A percentile compares a stretch with the other conserved stretches of the same genome.
phyloP scores from a whole-genome alignment of 1,140 invertebrate genomes.

The Anagrus nilaparvatae region DNA sequence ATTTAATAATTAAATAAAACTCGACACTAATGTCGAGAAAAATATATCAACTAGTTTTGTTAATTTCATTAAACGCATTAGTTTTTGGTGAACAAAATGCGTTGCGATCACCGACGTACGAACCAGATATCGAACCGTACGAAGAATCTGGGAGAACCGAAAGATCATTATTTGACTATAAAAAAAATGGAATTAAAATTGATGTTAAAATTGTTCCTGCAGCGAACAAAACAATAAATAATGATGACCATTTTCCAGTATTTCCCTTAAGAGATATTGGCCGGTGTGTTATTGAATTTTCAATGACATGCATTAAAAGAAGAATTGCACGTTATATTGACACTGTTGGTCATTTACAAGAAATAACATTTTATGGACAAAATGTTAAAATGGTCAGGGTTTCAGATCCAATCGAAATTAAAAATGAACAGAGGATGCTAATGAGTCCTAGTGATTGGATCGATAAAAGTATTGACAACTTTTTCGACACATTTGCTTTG shows the following conservation, averaged over 20 bases:
- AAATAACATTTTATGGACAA: conserved; percentile 43
- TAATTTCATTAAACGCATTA: no score
- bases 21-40: no score
- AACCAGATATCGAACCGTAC: conserved; percentile 18
- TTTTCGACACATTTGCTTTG: conserved; percentile 46
- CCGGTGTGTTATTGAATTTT: conserved; percentile 36
- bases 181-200: conserved; percentile 29
- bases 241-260: conserved; percentile 28
- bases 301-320: conserved; percentile 42
- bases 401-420: conserved; percentile 9
- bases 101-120: conserved; percentile 9
- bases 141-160: conserved; percentile 16
- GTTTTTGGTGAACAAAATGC: no score
- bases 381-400: conserved; percentile 43
- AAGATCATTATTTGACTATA: conserved; percentile 29
- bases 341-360: conserved; percentile 37
- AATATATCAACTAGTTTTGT: no score
- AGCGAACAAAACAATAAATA: conserved; percentile 14
- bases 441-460: conserved; percentile 34
- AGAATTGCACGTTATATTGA: conserved; percentile 43
- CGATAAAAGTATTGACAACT: conserved; percentile 42
- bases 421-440: conserved; percentile 16
- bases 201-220: conserved; percentile 28
- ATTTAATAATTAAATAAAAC: no score
- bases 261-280: conserved; percentile 33